Evolutionary conservation across 2,797 vertebrate genomes (phyloP).

Genomic region (Rhadinocentrus ornatus): DNA sequence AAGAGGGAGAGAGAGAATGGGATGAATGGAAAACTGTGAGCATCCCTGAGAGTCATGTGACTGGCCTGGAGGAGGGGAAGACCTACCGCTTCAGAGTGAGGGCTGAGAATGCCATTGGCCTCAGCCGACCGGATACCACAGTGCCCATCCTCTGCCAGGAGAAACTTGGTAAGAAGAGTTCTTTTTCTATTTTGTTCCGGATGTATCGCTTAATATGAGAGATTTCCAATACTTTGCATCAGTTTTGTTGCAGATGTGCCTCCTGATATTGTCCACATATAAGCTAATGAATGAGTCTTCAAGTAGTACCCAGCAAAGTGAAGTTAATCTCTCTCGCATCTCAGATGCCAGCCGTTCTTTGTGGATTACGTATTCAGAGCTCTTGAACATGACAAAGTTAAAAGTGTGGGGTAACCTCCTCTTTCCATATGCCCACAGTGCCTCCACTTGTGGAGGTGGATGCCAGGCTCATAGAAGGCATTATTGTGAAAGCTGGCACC

Average conservation of each 20-base stretch:
- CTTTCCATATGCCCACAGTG: conserved; percentile 80
- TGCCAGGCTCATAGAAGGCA: conserved; percentile 94
- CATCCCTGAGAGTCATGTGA: conserved; percentile 94
- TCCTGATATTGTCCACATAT: not conserved
- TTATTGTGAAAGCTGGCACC: conserved; percentile 95
- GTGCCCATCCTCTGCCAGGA: conserved; percentile 97
- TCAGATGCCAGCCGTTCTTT: too few relatives aligned
- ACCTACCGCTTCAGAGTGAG: conserved; percentile 96
- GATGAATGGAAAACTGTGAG: conserved; percentile 94
- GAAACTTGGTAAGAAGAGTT: conserved; percentile 88
- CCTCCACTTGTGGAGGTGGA: conserved; percentile 94
- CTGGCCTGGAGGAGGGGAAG: conserved; percentile 94
- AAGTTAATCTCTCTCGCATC: not conserved
- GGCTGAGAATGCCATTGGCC: conserved; percentile 94
- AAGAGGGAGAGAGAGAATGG: conserved; percentile 94
- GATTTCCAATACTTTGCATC: not conserved
- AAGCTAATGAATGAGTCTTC: too few relatives aligned
- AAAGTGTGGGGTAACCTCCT: conserved; percentile 1
- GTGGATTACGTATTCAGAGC: too few relatives aligned
- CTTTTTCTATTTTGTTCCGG: not conserved
- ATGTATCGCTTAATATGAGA: not conserved
- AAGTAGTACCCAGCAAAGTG: not conserved
- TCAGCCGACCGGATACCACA: conserved; percentile 97
- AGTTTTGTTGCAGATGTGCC: not conserved
- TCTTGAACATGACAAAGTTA: too few relatives aligned